A percentile compares a stretch with the other conserved stretches of the same genome.
Conservation (phyloP, 2,888 invertebrate genomes). For the Pseudococcus longispinus region DNA sequence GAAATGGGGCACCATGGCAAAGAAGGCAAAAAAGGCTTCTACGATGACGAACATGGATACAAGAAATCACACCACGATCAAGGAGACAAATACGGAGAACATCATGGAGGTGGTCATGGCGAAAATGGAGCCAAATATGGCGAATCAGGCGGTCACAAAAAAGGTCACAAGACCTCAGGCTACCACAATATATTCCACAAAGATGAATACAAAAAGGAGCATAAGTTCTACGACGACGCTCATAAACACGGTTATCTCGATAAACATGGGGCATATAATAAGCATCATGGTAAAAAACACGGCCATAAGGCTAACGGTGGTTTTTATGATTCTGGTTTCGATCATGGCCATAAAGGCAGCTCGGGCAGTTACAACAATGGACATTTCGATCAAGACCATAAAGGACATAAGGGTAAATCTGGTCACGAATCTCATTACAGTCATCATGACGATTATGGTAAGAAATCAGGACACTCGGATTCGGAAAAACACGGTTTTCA, state of each 20-base stretch:
- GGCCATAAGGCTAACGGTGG: constrained; percentile 79
- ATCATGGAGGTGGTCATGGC: constrained; percentile 73
- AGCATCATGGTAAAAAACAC: constrained; percentile 77
- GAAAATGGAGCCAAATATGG: constrained; percentile 72
- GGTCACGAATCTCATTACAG: constrained; percentile 78
- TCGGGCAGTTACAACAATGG: constrained; percentile 82
- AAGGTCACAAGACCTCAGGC: constrained; percentile 78
- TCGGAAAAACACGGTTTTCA: constrained; percentile 72
- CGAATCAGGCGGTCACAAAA: constrained; percentile 77
- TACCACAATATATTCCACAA: constrained; percentile 82
- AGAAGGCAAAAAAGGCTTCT: constrained; percentile 71
- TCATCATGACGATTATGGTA: constrained; percentile 77
- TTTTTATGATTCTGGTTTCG: constrained; percentile 77
- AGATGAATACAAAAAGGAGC: constrained; percentile 79
- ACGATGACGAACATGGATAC: constrained; percentile 71
- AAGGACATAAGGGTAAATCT: constrained; percentile 78
- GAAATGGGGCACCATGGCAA: constrained; percentile 75
- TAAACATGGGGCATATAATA: constrained; percentile 79
- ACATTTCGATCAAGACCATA: constrained; percentile 80
- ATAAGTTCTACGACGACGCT: constrained; percentile 84
- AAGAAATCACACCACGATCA: constrained; percentile 71
- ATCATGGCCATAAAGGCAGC: constrained; percentile 80
- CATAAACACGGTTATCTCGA: constrained; percentile 78
- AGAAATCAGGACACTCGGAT: constrained; percentile 76
- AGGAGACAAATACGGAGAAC: constrained; percentile 71